Evolutionary conservation across 2,797 vertebrate species (phyloP).

Genomic region (Sebastes diaconus): DNA sequence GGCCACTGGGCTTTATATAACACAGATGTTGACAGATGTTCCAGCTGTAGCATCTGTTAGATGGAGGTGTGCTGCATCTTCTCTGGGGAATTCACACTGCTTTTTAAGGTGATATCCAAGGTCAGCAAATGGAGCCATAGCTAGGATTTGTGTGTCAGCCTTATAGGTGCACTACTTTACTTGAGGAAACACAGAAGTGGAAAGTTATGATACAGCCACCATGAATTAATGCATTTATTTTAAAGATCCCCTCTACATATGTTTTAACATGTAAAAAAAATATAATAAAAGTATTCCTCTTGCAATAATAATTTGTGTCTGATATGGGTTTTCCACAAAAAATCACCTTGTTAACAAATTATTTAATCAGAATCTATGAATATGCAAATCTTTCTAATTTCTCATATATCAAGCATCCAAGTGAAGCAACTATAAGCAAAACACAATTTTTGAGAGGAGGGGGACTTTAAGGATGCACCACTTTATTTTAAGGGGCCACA

Average conservation of each 20-base stretch:
- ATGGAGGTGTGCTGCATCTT: neutral
- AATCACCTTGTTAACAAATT: no score
- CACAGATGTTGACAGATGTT: no score
- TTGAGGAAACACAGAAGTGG: no score
- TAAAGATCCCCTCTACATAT: neutral
- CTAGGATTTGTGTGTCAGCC: neutral
- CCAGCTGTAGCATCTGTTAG: constrained; percentile 50
- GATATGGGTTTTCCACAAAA: neutral
- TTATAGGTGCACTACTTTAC: neutral
- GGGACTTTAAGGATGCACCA: neutral
- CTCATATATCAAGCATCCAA: neutral
- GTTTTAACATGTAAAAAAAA: no score
- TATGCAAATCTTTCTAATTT: neutral
- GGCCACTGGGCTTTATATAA: no score
- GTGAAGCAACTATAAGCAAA: neutral
- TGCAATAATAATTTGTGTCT: no score
- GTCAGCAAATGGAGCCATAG: neutral
- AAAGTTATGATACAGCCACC: no score
- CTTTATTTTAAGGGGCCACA: neutral
- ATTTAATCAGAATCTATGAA: neutral
- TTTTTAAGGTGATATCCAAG: neutral
- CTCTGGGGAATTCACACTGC: constrained; percentile 11
- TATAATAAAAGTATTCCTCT: no score
- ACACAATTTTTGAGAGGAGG: neutral
- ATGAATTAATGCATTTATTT: no score